Conservation (phyloP, 2,888 invertebrate genomes). For the Lottia gigantea region DNA sequence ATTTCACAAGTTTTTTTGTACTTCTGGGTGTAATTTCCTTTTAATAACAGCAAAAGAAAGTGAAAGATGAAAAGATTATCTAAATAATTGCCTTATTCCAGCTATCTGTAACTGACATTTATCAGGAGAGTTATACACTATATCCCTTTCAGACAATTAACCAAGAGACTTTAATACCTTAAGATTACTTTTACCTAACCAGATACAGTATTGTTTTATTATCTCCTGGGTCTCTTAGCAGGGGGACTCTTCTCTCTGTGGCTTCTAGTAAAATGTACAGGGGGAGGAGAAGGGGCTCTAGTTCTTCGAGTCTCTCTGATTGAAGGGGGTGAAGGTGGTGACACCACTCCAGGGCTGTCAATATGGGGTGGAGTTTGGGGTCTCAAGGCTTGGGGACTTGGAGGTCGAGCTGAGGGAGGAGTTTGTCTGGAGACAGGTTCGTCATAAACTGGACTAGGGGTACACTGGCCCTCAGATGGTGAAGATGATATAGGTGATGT, state of each 20-base stretch:
- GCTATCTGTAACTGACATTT: too few species aligned
- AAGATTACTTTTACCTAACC: too few species aligned
- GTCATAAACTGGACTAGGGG: background rate
- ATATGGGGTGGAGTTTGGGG: background rate
- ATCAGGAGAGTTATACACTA: too few species aligned
- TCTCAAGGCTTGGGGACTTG: constrained; percentile 7
- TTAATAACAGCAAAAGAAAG: too few species aligned
- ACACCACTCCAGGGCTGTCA: background rate
- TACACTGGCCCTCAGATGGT: background rate
- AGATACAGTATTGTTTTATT: constrained; percentile 19
- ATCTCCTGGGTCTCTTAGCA: constrained; percentile 24
- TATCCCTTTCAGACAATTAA: too few species aligned
- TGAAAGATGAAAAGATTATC: too few species aligned
- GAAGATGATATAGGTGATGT: constrained; percentile 3
- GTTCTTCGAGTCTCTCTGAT: constrained; percentile 26
- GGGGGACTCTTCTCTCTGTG: constrained; percentile 26
- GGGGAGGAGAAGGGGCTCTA: constrained; percentile 21
- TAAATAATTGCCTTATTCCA: too few species aligned
- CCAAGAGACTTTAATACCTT: too few species aligned
- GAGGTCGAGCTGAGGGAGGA: background rate
- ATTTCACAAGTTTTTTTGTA: too few species aligned
- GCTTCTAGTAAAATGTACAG: constrained; percentile 22
- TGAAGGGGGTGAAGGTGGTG: constrained; percentile 32
- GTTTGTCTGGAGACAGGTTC: background rate
- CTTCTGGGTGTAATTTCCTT: too few species aligned